Conservation (phyloP, 2,888 invertebrate genomes). For the Cistogaster globosa region DNA sequence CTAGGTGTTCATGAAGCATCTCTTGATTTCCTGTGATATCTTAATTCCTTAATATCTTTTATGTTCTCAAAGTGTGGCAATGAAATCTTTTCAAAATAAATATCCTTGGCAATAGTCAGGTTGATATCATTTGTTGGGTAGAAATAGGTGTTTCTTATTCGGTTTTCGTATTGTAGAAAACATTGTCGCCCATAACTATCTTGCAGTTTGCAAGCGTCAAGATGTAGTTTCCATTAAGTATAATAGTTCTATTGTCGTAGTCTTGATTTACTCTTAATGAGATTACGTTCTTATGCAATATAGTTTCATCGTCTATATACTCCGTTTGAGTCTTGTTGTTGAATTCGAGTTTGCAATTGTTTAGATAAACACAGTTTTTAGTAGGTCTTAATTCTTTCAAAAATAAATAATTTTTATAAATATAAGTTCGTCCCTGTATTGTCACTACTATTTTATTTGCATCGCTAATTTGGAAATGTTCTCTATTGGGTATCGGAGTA, state of each 20-base stretch:
- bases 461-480: slow-evolving; percentile 10
- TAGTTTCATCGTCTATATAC: slow-evolving; percentile 17
- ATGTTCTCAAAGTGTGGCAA: too few relatives aligned
- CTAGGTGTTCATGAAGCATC: too few relatives aligned
- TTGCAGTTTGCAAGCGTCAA: background rate
- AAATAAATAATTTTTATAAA: slow-evolving; percentile 4
- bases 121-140: slow-evolving; percentile 13
- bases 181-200: too few relatives aligned
- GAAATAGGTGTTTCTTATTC: background rate
- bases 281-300: slow-evolving; percentile 22
- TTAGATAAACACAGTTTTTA: slow-evolving; percentile 17
- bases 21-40: too few relatives aligned
- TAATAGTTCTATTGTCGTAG: slow-evolving; percentile 23
- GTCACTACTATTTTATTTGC: slow-evolving; percentile 20
- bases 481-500: too few relatives aligned
- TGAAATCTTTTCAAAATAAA: background rate
- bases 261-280: background rate
- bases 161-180: background rate
- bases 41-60: too few relatives aligned
- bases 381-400: slow-evolving; percentile 23
- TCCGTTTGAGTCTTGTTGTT: slow-evolving; percentile 9
- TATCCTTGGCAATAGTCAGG: background rate
- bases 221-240: slow-evolving; percentile 14
- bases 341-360: slow-evolving; percentile 26
- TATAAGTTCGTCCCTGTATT: background rate